Conservation (phyloP, 2,113 vertebrate genomes). For the Tricholaema leucomelas region DNA sequence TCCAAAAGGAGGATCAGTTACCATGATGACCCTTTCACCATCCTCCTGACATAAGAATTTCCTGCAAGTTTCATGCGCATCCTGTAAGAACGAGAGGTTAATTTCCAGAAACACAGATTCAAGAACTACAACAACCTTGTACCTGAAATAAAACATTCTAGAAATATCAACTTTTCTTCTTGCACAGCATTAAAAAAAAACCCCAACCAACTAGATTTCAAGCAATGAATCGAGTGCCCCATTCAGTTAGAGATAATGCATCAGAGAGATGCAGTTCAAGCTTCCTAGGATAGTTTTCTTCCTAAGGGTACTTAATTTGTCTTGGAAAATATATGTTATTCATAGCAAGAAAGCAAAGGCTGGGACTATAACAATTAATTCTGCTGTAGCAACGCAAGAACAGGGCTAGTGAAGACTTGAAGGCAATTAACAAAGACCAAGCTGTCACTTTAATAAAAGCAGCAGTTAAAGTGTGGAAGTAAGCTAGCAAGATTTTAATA, state of each 20-base stretch:
- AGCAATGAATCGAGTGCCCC: background rate
- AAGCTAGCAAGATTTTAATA: background rate
- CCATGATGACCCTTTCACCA: slow-evolving; percentile 82
- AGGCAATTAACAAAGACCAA: background rate
- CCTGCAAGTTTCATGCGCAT: slow-evolving; percentile 72
- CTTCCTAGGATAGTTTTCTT: background rate
- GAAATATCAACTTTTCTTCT: background rate
- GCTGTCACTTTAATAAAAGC: background rate
- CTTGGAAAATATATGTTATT: background rate
- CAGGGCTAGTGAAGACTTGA: background rate
- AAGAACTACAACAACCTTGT: background rate
- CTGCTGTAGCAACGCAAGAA: background rate
- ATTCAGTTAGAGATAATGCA: background rate
- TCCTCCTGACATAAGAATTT: slow-evolving; percentile 80
- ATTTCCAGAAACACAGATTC: background rate
- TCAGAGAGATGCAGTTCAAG: background rate
- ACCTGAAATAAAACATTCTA: background rate
- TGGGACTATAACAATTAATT: background rate
- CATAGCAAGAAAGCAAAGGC: background rate
- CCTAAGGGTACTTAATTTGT: background rate
- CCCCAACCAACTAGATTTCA: background rate
- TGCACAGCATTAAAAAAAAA: background rate
- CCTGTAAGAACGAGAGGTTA: slow-evolving; percentile 71
- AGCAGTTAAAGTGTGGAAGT: background rate
- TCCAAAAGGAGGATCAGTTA: slow-evolving; percentile 94